Evolutionary conservation across 2,888 invertebrate species (phyloP), one percentile per base, ranked within the genome.

Genomic region (Didymodactylos carnosus): DNA sequence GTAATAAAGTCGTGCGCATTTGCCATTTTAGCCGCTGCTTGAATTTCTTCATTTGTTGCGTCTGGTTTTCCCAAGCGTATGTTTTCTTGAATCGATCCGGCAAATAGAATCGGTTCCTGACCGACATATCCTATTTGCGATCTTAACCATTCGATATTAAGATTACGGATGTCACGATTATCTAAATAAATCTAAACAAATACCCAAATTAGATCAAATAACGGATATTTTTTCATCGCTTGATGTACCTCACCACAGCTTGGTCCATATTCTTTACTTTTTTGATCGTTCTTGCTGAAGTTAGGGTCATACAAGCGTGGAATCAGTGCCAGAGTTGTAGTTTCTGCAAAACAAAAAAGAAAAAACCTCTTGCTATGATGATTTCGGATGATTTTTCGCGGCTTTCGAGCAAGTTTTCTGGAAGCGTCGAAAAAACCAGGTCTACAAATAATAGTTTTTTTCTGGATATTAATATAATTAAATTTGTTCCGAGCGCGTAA

Each of bases 311-410:
- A 74, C 43, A 74, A 62, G 6, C 74, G 51, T 46, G 29, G 43
- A 23, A 74, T 62, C 41, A 74, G 49, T 43, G 53, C 53, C n/a
- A 74, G 35, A 7, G 19, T 13, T 0, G 71, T 71, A 27, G 29
- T 46, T 71, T 71, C 49, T 49, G 25, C n/a, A n/a, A n/a, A n/a
- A n/a, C n/a, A n/a, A n/a, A n/a, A n/a, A n/a, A n/a, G n/a, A n/a
- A 3, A 84, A 79, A 0, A 89, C 87, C 0, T 79, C 80, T 19
- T 89, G 84, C 13, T 43, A 13, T 0, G 85, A n/a, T 83, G 80
- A 91, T 90, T 6, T 94, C 94, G 80, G 94, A 94, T 0, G 90
- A 89, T 77, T 94, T 94, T n/a, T n/a, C n/a, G n/a, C n/a, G n/a
- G n/a, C n/a, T n/a, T n/a, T n/a, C n/a, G n/a, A n/a, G n/a, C n/a